Conservation (phyloP, 2,888 invertebrate species). For the Ochropacha duplaris region DNA sequence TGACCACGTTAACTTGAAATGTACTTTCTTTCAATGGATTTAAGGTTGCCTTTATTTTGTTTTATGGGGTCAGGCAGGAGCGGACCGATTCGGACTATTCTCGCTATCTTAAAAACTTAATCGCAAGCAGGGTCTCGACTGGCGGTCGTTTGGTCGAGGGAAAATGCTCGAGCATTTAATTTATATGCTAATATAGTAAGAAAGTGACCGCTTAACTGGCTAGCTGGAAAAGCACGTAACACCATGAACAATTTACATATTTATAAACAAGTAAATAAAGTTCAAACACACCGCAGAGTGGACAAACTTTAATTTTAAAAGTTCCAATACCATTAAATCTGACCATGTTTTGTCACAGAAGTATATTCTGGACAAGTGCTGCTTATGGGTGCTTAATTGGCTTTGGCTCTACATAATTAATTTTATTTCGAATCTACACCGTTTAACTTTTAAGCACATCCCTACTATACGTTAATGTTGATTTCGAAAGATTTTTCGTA, state of each 20-base stretch:
- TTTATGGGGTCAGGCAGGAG: conserved; percentile 19
- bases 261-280: background rate
- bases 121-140: conserved; percentile 35
- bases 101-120: conserved; percentile 55
- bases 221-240: conserved; percentile 12
- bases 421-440: too few relatives aligned
- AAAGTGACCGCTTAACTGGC: conserved; percentile 32
- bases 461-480: too few relatives aligned
- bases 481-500: background rate
- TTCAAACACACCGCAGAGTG: too few relatives aligned
- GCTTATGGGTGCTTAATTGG: too few relatives aligned
- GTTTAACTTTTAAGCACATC: too few relatives aligned
- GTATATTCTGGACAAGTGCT: too few relatives aligned
- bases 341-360: too few relatives aligned
- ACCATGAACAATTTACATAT: background rate
- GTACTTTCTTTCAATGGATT: conserved; percentile 2
- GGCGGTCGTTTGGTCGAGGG: conserved; percentile 42
- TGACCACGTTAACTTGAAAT: background rate
- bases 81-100: conserved; percentile 31
- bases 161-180: conserved; percentile 59
- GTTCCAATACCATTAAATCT: too few relatives aligned
- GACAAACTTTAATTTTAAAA: too few relatives aligned
- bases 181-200: conserved; percentile 67
- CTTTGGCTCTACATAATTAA: too few relatives aligned
- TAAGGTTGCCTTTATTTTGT: conserved; percentile 6